phyloP scores from a whole-genome alignment of 1,140 invertebrate species.

The Euwallacea similis region DNA sequence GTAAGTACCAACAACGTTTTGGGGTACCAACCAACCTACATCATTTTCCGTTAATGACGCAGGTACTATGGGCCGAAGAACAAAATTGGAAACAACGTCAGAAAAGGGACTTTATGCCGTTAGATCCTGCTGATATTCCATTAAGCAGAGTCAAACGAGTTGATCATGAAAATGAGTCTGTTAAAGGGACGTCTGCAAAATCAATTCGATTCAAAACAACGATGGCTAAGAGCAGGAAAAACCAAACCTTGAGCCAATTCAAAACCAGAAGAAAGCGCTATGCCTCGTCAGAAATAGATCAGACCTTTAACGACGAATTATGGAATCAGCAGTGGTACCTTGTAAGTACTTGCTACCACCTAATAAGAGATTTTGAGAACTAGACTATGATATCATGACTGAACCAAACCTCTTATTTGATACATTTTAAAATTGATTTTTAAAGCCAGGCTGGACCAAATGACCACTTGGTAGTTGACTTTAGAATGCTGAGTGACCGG shows the following conservation, averaged over 20 bases:
- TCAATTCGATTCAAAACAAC: background rate
- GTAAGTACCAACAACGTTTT: constrained; percentile 46
- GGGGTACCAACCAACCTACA: background rate
- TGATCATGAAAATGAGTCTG: background rate
- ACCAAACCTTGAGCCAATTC: background rate
- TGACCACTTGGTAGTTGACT: no score
- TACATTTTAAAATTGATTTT: no score
- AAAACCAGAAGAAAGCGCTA: constrained; percentile 25
- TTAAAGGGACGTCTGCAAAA: constrained; percentile 10
- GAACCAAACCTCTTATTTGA: no score
- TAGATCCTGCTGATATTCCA: constrained; percentile 39
- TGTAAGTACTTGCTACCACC: constrained; percentile 60
- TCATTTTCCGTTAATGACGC: no score
- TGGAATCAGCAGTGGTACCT: constrained; percentile 92
- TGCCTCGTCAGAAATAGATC: constrained; percentile 23
- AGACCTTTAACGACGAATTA: constrained; percentile 79
- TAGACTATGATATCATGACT: background rate
- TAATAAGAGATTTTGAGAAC: background rate
- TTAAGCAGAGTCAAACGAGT: constrained; percentile 39
- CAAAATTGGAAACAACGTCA: constrained; percentile 64
- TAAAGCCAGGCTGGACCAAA: no score
- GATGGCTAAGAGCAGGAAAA: background rate
- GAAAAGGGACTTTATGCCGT: constrained; percentile 62
- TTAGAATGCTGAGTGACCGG: no score
- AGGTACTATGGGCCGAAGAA: constrained; percentile 73